phyloP scores from a whole-genome alignment of 53 echinoderm and acorn worm genomes.

The Paracentrotus lividus region DNA sequence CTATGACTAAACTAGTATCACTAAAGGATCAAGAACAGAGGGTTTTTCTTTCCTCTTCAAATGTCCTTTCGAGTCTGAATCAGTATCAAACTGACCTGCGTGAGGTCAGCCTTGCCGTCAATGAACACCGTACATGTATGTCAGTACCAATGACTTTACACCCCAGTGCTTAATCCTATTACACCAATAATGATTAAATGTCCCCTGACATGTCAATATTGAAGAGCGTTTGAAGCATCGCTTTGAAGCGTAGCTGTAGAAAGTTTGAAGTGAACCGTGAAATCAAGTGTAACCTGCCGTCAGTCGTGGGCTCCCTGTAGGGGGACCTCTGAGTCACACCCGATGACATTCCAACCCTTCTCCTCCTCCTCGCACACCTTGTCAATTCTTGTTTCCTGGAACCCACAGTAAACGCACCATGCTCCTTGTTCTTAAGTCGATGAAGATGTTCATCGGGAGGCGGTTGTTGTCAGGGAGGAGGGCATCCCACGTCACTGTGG shows the following conservation, averaged over 20 bases:
- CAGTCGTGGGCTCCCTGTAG: conserved; percentile 16
- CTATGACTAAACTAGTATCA: background rate
- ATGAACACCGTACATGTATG: background rate
- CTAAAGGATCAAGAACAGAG: background rate
- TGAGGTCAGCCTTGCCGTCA: background rate
- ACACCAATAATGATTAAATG: conserved; percentile 8
- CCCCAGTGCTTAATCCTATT: background rate
- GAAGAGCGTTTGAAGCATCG: background rate
- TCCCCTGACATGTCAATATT: conserved; percentile 10
- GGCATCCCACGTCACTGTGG: background rate
- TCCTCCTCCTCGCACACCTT: background rate
- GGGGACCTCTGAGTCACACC: conserved; percentile 25
- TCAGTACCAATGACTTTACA: background rate
- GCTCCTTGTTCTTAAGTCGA: conserved; percentile 32
- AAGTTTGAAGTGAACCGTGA: conserved; percentile 19
- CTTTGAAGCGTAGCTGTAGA: background rate
- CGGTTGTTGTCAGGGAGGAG: background rate
- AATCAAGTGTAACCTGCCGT: conserved; percentile 35
- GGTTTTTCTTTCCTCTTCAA: background rate
- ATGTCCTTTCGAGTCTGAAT: background rate
- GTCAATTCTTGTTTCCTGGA: conserved; percentile 56
- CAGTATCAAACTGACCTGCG: background rate
- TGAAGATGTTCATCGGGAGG: conserved; percentile 47
- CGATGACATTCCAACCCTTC: conserved; percentile 29
- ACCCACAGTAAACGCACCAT: conserved; percentile 21